These are phyloP conservation scores for Atrichornis clamosus DNA, from an alignment of 2,113 vertebrate species.

Conservation along the genomic window DNA sequence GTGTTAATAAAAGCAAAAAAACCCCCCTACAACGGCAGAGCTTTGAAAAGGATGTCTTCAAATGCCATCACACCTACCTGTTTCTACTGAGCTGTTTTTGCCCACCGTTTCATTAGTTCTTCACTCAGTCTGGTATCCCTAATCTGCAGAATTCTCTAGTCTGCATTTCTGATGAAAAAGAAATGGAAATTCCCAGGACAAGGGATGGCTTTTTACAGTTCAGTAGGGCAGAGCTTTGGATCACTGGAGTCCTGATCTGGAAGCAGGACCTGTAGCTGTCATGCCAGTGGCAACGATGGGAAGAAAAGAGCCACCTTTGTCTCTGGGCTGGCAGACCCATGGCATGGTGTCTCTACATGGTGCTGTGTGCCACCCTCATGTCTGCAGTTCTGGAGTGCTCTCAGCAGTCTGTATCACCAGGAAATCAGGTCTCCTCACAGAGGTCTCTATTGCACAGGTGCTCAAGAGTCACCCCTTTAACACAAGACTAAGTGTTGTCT, in stretches of 20 bases:
- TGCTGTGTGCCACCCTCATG: too few species aligned
- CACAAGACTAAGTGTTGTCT: neutral
- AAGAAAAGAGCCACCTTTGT: neutral
- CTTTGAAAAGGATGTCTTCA: neutral
- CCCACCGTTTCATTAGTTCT: neutral
- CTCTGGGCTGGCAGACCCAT: neutral
- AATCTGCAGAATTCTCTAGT: neutral
- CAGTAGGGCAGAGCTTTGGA: neutral
- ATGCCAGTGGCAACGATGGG: fast-evolving
- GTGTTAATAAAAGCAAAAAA: neutral
- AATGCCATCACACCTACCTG: neutral
- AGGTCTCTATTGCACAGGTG: neutral
- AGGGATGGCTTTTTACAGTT: neutral
- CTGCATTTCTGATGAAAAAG: neutral
- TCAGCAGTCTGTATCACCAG: neutral
- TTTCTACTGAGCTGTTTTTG: neutral
- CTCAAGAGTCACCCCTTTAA: neutral
- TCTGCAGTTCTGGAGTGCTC: neutral
- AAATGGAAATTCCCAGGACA: neutral
- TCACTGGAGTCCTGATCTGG: neutral
- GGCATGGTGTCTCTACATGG: fast-evolving
- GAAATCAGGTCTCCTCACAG: neutral
- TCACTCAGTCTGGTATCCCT: neutral
- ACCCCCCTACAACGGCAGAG: neutral
- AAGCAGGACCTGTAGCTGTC: neutral